Percentiles rank a stretch among this genome's conserved stretches.
phyloP scores from a whole-genome alignment of 2,888 invertebrate species.

The Portevinia maculata region DNA sequence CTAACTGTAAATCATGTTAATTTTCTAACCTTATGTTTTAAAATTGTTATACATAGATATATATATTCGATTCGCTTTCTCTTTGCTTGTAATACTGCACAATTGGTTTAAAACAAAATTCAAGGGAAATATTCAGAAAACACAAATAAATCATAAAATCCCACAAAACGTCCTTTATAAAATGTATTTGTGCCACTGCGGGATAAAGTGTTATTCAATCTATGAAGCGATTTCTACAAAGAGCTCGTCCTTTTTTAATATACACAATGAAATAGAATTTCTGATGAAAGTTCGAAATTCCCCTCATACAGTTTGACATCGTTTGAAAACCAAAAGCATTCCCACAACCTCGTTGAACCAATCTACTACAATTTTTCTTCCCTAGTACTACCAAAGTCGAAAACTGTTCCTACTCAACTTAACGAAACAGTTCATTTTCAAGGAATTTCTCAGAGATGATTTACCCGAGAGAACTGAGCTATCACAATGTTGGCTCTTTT shows the following conservation, averaged over 20 bases:
- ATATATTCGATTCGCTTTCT: too few relatives aligned
- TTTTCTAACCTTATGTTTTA: too few relatives aligned
- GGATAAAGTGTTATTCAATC: constrained; percentile 37
- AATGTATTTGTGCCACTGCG: constrained; percentile 31
- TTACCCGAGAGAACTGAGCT: neutral
- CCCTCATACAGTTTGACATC: neutral
- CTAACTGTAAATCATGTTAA: too few relatives aligned
- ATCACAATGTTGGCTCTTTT: too few relatives aligned
- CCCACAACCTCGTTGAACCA: neutral
- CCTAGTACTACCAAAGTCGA: neutral
- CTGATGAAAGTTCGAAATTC: neutral
- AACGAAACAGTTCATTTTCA: constrained; percentile 35
- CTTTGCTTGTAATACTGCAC: too few relatives aligned
- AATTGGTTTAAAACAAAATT: too few relatives aligned
- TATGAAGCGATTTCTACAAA: neutral
- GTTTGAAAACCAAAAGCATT: neutral
- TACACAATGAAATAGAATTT: neutral
- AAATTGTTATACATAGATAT: too few relatives aligned
- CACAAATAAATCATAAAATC: neutral
- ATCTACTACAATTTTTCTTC: constrained; percentile 45
- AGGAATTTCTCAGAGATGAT: neutral
- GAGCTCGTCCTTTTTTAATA: neutral
- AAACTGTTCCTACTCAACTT: constrained; percentile 64
- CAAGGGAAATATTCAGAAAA: neutral
- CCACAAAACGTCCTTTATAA: neutral